phyloP scores from a whole-genome alignment of 2,888 invertebrate species.

The Acleris sparsana region DNA sequence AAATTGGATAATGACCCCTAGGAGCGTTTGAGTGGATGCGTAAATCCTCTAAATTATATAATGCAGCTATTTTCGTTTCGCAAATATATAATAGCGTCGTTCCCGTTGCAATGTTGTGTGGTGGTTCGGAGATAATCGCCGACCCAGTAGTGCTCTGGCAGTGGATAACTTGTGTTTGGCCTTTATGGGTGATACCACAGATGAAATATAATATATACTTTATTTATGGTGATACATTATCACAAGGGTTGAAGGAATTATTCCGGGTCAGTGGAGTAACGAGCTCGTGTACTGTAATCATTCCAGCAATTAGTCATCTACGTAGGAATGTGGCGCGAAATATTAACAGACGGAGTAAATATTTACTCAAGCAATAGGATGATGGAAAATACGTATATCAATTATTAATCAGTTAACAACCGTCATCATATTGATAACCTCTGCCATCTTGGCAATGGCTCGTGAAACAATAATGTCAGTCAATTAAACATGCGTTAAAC shows the following conservation, averaged over 20 bases:
- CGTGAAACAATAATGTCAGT: slow-evolving; percentile 17
- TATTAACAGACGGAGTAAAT: slow-evolving; percentile 8
- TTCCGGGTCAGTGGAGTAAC: slow-evolving; percentile 16
- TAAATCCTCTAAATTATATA: slow-evolving; percentile 38
- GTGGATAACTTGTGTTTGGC: slow-evolving; percentile 5
- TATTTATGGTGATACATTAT: no score
- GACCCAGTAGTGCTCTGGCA: slow-evolving; percentile 5
- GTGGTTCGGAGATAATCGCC: not conserved
- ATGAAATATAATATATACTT: no score
- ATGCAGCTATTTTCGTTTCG: slow-evolving; percentile 12
- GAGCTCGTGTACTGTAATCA: not conserved
- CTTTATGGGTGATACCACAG: not conserved
- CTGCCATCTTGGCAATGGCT: slow-evolving; percentile 11
- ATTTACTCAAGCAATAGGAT: slow-evolving; percentile 8
- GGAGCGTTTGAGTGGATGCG: slow-evolving; percentile 37
- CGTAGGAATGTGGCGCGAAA: slow-evolving; percentile 11
- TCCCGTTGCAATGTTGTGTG: not conserved
- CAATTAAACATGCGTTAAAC: not conserved
- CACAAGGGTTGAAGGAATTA: not conserved
- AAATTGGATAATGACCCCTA: slow-evolving; percentile 42
- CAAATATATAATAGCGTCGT: slow-evolving; percentile 8
- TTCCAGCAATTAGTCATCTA: not conserved
- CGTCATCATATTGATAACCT: slow-evolving; percentile 22
- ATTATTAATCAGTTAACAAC: slow-evolving; percentile 3
- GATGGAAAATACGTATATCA: slow-evolving; percentile 13